A percentile compares a stretch with the other conserved stretches of the same genome.
Conservation (phyloP, 2,888 invertebrate species). For the Sphaerophoria taeniata region DNA sequence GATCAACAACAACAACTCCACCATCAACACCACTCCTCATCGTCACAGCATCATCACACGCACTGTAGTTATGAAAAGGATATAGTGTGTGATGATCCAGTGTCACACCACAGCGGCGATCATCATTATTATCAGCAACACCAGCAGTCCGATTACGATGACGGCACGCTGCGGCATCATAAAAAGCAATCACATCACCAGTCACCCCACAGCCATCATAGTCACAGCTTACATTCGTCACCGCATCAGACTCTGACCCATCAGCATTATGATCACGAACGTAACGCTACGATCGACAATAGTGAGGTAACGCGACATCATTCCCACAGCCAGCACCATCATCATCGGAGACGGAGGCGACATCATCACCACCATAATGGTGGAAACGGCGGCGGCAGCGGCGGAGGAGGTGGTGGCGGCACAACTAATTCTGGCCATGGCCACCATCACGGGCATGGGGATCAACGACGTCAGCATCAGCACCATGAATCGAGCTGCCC, state of each 20-base stretch:
- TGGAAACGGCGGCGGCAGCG: conserved; percentile 42
- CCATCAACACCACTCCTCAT: conserved; percentile 77
- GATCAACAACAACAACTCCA: conserved; percentile 76
- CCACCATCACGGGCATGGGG: conserved; percentile 75
- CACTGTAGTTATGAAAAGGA: conserved; percentile 82
- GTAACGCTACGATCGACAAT: conserved; percentile 59
- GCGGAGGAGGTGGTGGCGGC: conserved; percentile 64
- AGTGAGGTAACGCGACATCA: conserved; percentile 67
- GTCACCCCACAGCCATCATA: conserved; percentile 80
- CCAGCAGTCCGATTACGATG: conserved; percentile 71
- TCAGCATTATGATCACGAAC: conserved; percentile 75
- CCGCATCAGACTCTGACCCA: conserved; percentile 76
- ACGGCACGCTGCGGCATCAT: conserved; percentile 57
- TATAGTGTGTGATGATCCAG: conserved; percentile 82
- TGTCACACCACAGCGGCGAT: conserved; percentile 77
- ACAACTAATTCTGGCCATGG: conserved; percentile 78
- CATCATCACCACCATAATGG: conserved; percentile 77
- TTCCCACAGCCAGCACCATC: conserved; percentile 69
- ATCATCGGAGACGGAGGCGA: conserved; percentile 70
- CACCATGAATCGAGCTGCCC: conserved; percentile 77
- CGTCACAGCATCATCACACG: conserved; percentile 79
- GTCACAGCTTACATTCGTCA: conserved; percentile 77
- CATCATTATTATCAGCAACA: conserved; percentile 76
- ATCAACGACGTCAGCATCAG: conserved; percentile 56
- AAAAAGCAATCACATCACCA: conserved; percentile 78